These are phyloP conservation scores for Heteromormyrus szaboi DNA, from an alignment of 2,797 vertebrate genomes.

Conservation along the genomic window DNA sequence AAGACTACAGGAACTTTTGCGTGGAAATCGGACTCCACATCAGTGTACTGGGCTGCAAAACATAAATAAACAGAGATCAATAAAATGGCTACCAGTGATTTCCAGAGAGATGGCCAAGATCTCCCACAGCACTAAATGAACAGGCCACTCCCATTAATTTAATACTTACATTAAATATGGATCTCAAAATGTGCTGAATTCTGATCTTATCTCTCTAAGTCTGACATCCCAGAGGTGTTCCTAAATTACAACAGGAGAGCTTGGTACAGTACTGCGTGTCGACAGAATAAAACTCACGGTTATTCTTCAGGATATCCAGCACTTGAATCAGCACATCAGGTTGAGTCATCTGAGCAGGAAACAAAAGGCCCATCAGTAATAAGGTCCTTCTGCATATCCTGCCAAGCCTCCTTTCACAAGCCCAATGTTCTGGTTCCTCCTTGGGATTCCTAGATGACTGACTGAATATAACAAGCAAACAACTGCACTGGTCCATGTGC, in stretches of 20 bases:
- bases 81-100: background rate
- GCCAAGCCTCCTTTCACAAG: background rate
- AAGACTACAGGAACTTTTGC: slow-evolving; percentile 96
- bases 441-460: background rate
- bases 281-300: slow-evolving; percentile 62
- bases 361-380: slow-evolving; percentile 3
- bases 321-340: slow-evolving; percentile 94
- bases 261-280: background rate
- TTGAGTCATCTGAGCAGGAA: slow-evolving; percentile 80
- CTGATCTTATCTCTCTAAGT: background rate
- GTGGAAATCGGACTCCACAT: slow-evolving; percentile 96
- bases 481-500: background rate
- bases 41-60: slow-evolving; percentile 72
- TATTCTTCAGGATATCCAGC: slow-evolving; percentile 88
- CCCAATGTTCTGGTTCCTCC: background rate
- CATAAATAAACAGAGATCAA: background rate
- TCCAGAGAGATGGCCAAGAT: background rate
- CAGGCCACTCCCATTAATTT: background rate
- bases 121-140: background rate
- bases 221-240: background rate
- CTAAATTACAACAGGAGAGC: background rate
- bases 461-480: background rate
- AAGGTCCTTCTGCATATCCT: background rate
- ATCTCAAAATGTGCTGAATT: background rate
- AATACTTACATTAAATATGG: background rate